Evolutionary conservation across 1,140 invertebrate genomes (phyloP).

Genomic region (Neodiprion virginianus): DNA sequence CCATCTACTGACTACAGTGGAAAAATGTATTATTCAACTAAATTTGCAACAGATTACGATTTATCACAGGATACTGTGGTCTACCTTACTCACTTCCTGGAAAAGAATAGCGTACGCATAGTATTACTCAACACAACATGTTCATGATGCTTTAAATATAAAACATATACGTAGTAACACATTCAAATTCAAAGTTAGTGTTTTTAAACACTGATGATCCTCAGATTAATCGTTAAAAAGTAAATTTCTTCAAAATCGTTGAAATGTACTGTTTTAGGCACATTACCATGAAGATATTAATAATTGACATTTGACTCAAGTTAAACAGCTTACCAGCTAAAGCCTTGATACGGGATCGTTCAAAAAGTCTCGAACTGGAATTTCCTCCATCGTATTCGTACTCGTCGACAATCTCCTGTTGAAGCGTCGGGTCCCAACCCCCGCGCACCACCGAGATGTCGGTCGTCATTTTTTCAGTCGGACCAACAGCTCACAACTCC

Average conservation of each 20-base stretch:
- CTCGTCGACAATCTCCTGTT: constrained; percentile 90
- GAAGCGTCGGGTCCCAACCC: constrained; percentile 86
- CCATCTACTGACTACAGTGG: not conserved
- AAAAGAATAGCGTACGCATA: not conserved
- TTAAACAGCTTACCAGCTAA: constrained; percentile 80
- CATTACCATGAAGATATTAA: no score
- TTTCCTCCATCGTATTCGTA: constrained; percentile 99
- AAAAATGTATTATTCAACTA: not conserved
- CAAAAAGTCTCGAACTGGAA: constrained; percentile 97
- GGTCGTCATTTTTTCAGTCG: constrained; percentile 85
- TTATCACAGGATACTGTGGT: not conserved
- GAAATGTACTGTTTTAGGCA: no score
- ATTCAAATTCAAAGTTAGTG: no score
- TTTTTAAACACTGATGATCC: no score
- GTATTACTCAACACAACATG: no score
- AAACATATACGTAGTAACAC: no score
- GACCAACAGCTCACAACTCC: constrained; percentile 52
- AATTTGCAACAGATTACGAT: not conserved
- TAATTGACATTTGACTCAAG: no score
- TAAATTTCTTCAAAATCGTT: no score
- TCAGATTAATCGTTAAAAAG: no score
- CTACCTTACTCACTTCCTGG: not conserved
- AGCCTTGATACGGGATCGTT: constrained; percentile 98
- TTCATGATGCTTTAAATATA: no score
- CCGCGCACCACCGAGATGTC: constrained; percentile 92